phyloP scores from a whole-genome alignment of 2,797 vertebrate species.

The Labeo calbasu region DNA sequence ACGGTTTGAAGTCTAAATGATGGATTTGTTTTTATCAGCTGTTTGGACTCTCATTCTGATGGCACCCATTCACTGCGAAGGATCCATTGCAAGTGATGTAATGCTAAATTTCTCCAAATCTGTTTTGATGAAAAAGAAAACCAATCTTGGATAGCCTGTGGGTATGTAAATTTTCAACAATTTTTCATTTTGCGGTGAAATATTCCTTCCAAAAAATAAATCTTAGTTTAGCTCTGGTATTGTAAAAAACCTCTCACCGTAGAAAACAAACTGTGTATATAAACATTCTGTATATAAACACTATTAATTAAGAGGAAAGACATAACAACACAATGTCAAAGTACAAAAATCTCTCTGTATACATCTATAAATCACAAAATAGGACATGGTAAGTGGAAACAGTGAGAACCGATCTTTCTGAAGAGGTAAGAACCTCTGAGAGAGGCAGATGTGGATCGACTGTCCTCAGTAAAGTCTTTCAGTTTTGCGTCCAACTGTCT shows the following conservation, averaged over 20 bases:
- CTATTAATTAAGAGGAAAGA: conserved; percentile 39
- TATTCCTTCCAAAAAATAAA: conserved; percentile 12
- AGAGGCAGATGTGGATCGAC: conserved; percentile 41
- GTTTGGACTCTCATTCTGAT: background rate
- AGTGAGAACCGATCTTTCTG: conserved; percentile 9
- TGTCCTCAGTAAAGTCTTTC: conserved; percentile 41
- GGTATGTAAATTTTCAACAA: background rate
- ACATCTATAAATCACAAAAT: conserved; percentile 61
- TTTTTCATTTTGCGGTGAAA: background rate
- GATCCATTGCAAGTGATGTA: background rate
- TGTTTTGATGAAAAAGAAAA: background rate
- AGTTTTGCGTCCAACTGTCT: conserved; percentile 50
- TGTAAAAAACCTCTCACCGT: conserved; percentile 31
- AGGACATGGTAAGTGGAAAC: conserved; percentile 53
- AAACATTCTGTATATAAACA: conserved; percentile 42
- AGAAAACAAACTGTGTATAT: conserved; percentile 24
- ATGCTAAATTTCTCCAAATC: background rate
- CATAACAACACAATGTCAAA: conserved; percentile 38
- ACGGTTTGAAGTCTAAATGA: background rate
- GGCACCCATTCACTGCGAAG: conserved; percentile 4
- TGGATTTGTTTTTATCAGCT: background rate
- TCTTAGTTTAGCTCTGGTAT: conserved; percentile 15
- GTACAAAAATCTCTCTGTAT: conserved; percentile 57
- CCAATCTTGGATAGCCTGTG: background rate
- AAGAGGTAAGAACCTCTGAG: conserved; percentile 10